phyloP scores from a whole-genome alignment of 2,113 vertebrate species.

The Tyto alba region DNA sequence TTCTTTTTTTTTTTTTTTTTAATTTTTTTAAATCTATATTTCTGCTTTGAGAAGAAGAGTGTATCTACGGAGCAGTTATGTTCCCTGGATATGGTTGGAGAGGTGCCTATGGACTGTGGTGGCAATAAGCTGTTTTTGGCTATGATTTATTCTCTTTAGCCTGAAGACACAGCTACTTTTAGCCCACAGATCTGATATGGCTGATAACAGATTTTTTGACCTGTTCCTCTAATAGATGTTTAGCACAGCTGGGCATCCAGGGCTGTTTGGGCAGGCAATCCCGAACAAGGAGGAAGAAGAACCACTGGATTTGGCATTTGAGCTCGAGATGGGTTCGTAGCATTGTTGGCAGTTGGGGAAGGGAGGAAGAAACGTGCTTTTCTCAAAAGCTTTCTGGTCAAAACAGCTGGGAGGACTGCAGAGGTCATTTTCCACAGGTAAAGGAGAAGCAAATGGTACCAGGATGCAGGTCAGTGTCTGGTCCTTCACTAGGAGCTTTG shows the following conservation, averaged over 20 bases:
- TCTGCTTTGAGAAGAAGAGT: neutral
- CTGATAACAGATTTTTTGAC: neutral
- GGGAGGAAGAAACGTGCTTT: neutral
- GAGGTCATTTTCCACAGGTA: neutral
- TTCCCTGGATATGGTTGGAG: neutral
- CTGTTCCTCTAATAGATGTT: neutral
- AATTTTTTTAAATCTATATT: neutral
- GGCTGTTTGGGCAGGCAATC: neutral
- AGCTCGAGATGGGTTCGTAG: fast-evolving
- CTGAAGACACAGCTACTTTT: neutral
- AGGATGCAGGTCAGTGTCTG: neutral
- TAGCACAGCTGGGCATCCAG: neutral
- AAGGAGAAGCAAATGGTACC: neutral
- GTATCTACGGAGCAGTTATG: neutral
- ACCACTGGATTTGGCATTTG: fast-evolving
- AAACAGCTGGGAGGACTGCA: neutral
- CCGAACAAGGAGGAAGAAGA: neutral
- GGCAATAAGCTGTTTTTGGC: neutral
- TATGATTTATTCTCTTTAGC: neutral
- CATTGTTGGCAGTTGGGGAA: fast-evolving
- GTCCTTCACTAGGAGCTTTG: neutral
- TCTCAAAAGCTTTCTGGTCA: neutral
- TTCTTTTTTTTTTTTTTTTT: neutral
- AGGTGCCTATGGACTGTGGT: neutral
- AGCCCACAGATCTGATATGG: fast-evolving